Percentiles rank a stretch among this genome's conserved stretches.
These are phyloP conservation scores for Chaitophorus viminalis DNA, from an alignment of 2,888 invertebrate genomes.

Conservation along the genomic window DNA sequence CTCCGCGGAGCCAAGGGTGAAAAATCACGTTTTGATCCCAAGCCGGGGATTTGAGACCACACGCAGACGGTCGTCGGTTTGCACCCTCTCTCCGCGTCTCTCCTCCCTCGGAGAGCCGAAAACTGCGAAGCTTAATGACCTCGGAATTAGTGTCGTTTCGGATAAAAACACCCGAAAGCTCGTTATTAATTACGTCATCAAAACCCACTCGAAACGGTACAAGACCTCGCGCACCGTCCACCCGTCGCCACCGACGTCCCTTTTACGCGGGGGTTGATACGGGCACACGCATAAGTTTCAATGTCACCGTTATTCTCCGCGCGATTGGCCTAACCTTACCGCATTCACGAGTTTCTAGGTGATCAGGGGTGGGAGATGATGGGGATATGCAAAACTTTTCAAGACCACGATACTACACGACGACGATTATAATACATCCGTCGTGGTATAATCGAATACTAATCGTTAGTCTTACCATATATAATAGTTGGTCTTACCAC, in stretches of 20 bases:
- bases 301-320: not conserved
- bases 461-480: too few relatives aligned
- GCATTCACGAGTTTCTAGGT: too few relatives aligned
- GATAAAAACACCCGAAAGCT: conserved; percentile 54
- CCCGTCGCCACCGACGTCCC: not conserved
- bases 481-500: too few relatives aligned
- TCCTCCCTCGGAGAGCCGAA: conserved; percentile 12
- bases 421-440: too few relatives aligned
- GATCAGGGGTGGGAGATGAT: too few relatives aligned
- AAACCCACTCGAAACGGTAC: conserved; percentile 48
- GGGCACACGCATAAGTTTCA: not conserved
- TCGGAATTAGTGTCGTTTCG: conserved; percentile 55
- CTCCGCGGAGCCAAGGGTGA: conserved; percentile 35
- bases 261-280: not conserved
- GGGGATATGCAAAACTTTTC: not conserved
- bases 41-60: conserved; percentile 36
- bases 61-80: conserved; percentile 47
- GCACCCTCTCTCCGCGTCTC: conserved; percentile 6
- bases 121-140: conserved; percentile 57
- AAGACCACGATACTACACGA: too few relatives aligned
- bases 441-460: too few relatives aligned
- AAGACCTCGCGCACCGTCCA: not conserved
- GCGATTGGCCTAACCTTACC: too few relatives aligned
- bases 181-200: conserved; percentile 56
- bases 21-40: conserved; percentile 60